These are phyloP conservation scores for Phoenicopterus ruber DNA, from an alignment of 2,113 vertebrate species.

Conservation along the genomic window DNA sequence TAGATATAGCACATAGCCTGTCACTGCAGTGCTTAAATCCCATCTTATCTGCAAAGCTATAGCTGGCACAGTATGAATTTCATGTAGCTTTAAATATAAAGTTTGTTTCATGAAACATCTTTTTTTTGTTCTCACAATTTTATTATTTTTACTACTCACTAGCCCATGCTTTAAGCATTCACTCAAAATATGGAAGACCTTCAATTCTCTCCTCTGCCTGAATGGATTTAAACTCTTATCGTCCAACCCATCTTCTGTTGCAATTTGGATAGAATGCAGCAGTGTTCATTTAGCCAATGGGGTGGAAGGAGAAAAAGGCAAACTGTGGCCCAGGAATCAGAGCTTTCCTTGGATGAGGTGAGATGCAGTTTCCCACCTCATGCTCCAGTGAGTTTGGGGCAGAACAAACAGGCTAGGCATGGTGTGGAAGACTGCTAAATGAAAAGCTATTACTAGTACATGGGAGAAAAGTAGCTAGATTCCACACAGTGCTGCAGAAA, in stretches of 20 bases:
- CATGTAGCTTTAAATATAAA: background rate
- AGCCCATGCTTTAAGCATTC: background rate
- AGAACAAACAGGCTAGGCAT: background rate
- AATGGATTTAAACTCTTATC: background rate
- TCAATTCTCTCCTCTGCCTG: background rate
- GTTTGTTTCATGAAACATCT: background rate
- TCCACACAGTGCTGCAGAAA: background rate
- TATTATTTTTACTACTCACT: background rate
- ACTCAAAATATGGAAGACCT: background rate
- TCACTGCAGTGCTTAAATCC: background rate
- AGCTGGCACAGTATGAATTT: background rate
- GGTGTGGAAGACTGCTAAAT: background rate
- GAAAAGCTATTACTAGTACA: background rate
- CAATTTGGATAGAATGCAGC: background rate
- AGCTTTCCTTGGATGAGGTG: background rate
- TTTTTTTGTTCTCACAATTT: background rate
- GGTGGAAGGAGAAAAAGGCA: background rate
- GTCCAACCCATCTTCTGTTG: background rate
- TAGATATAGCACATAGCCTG: background rate
- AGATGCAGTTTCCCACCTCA: background rate
- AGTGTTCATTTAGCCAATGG: background rate
- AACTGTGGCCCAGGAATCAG: background rate
- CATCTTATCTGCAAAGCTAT: background rate
- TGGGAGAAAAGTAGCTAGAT: background rate
- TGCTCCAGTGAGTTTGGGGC: background rate